Base-by-base conservation (phyloP, 2,888 invertebrate genomes). In the Hofmannophila pseudospretella region DNA sequence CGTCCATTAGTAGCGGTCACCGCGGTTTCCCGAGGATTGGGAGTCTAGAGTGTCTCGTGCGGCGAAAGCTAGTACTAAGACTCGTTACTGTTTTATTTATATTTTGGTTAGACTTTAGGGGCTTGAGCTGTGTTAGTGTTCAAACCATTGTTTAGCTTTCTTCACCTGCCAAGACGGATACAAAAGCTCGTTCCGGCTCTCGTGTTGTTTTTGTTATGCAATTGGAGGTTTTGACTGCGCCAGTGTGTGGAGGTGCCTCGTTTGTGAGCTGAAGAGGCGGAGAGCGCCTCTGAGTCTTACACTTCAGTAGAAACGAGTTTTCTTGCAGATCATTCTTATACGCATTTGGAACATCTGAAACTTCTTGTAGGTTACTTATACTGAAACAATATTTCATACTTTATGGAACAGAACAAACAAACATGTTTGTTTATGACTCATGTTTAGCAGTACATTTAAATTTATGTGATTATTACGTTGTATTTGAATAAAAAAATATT, bases 161-260 rank as follows among this genome's bases (percentile, higher is more conserved):
- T 82, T 78, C 81, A 82, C 78, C 77, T 78, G 70, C 71, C 70
- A 80, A 80, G 75, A 76, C 64, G 71, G 67, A 75, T 77, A 84
- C 82, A 82, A 84, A 75, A 62, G 71, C 73, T 76, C 72, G 80
- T 78, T 75, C 73, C 73, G 58, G 59, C 77, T 76, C 71, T 76
- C 63, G 70, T 76, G 71, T 79, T 82, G 77, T 80, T 82, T 79
- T 82, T 80, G 76, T 81, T 77, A 79, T 80, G 78, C 81, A 82
- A 82, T 82, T 84, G 76, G 72, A 67, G 73, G 75, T 76, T 81
- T 80, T 68, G 68, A 82, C 79, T 67, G 61, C 55, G 64, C 66
- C 68, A 32, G 67, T 70, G 56, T 70, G 56, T 62, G 55, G 60
- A 9, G 55, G 67, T 69, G 61, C 65, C 75, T 78, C 39, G 41